These are phyloP conservation scores for Neomorphus geoffroyi DNA, from an alignment of 2,797 vertebrate species.

Conservation along the genomic window DNA sequence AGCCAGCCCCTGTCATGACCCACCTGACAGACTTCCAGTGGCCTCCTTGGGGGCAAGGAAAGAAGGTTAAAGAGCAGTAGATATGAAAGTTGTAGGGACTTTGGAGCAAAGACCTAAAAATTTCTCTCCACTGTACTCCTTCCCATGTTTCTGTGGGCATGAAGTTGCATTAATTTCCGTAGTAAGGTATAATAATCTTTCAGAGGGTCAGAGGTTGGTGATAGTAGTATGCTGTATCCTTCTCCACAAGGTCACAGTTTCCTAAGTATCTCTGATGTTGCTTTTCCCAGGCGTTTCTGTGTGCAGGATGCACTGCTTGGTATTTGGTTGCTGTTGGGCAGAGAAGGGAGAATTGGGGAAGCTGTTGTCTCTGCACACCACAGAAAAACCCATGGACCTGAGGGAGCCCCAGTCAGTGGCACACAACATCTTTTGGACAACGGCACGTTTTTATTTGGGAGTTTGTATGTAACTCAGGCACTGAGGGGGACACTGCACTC, in stretches of 20 bases:
- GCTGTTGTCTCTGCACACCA: neutral
- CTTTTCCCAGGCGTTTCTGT: neutral
- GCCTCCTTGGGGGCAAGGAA: neutral
- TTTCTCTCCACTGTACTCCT: too few species aligned
- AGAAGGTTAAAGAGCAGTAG: neutral
- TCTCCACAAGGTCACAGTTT: too few species aligned
- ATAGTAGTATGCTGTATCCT: too few species aligned
- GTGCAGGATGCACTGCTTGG: fast-evolving
- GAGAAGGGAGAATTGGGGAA: neutral
- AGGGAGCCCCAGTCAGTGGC: neutral
- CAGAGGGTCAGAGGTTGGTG: too few species aligned
- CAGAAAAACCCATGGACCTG: neutral
- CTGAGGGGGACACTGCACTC: fast-evolving
- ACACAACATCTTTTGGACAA: neutral
- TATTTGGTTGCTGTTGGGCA: neutral
- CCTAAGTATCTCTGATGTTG: too few species aligned
- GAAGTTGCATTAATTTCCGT: too few species aligned
- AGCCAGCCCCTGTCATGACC: neutral
- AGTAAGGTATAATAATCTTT: too few species aligned
- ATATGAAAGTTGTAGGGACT: neutral
- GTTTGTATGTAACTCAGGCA: neutral
- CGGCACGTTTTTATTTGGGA: neutral
- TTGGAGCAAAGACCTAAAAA: too few species aligned
- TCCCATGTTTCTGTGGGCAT: too few species aligned
- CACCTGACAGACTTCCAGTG: neutral